These are phyloP conservation scores for Bufotes viridis DNA, from an alignment of 2,797 vertebrate species.

Conservation along the genomic window DNA sequence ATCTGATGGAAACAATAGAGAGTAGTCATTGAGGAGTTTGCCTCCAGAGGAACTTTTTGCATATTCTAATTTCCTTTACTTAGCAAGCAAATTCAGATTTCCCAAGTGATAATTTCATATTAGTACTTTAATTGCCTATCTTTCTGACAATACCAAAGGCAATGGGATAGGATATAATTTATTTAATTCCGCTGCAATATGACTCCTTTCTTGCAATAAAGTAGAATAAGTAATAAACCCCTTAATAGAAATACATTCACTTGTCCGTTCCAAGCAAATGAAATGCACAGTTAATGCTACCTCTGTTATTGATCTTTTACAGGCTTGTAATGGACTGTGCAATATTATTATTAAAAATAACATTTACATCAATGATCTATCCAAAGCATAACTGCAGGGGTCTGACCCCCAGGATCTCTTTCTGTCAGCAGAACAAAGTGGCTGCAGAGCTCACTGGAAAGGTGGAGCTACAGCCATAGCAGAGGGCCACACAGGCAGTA, in stretches of 20 bases:
- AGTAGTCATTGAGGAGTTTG: conserved; percentile 44
- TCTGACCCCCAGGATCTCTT: too few relatives aligned
- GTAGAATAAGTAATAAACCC: conserved; percentile 66
- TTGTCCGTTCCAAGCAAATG: conserved; percentile 68
- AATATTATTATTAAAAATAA: background rate
- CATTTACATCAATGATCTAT: too few relatives aligned
- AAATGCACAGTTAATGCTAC: conserved; percentile 28
- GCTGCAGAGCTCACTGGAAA: too few relatives aligned
- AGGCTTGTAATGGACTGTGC: background rate
- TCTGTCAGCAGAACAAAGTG: too few relatives aligned
- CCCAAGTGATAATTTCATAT: conserved; percentile 57
- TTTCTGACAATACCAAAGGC: conserved; percentile 61
- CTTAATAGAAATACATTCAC: conserved; percentile 66
- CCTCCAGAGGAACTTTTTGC: conserved; percentile 46
- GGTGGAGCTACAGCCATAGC: too few relatives aligned
- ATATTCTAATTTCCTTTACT: conserved; percentile 48
- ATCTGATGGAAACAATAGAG: conserved; percentile 49
- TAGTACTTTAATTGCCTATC: conserved; percentile 59
- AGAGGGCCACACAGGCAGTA: too few relatives aligned
- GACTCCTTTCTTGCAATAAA: conserved; percentile 68
- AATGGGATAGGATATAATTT: conserved; percentile 60
- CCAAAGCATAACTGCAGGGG: too few relatives aligned
- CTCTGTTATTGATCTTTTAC: background rate
- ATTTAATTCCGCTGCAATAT: conserved; percentile 67
- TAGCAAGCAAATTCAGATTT: conserved; percentile 61